These are phyloP conservation scores for Acanthoscelides obtectus DNA, from an alignment of 2,888 invertebrate genomes.

Conservation along the genomic window DNA sequence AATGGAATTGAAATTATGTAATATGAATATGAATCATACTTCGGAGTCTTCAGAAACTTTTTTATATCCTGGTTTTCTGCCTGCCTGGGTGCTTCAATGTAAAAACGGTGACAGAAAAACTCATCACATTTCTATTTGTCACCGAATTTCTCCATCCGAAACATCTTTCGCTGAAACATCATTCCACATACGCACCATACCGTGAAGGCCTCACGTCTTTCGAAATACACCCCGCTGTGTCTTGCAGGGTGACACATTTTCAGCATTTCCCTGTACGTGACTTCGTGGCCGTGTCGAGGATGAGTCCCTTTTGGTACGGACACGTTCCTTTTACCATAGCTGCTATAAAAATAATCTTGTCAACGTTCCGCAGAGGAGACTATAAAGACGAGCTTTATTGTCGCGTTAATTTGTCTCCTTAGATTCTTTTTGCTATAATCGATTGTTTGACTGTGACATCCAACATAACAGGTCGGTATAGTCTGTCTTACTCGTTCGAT, in stretches of 20 bases:
- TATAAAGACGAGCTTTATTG: neutral
- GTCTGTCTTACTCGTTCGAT: no score
- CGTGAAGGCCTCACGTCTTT: neutral
- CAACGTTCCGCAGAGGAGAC: neutral
- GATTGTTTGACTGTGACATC: neutral
- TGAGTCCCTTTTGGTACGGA: neutral
- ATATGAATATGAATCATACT: no score
- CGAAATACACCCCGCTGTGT: neutral
- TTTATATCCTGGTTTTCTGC: no score
- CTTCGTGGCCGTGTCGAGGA: neutral
- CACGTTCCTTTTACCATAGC: neutral
- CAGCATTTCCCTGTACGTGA: neutral
- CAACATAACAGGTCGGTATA: no score
- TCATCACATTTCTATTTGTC: neutral
- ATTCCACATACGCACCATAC: neutral
- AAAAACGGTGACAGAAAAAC: no score
- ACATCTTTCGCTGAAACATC: neutral
- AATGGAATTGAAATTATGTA: no score
- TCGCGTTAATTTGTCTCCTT: neutral
- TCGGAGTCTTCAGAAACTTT: no score
- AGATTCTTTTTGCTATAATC: neutral
- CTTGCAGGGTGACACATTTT: neutral
- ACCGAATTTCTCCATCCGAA: neutral
- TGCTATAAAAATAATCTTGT: neutral
- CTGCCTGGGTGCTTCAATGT: no score